Conservation (phyloP, 2,797 vertebrate genomes). For the Peromyscus attwateri region DNA sequence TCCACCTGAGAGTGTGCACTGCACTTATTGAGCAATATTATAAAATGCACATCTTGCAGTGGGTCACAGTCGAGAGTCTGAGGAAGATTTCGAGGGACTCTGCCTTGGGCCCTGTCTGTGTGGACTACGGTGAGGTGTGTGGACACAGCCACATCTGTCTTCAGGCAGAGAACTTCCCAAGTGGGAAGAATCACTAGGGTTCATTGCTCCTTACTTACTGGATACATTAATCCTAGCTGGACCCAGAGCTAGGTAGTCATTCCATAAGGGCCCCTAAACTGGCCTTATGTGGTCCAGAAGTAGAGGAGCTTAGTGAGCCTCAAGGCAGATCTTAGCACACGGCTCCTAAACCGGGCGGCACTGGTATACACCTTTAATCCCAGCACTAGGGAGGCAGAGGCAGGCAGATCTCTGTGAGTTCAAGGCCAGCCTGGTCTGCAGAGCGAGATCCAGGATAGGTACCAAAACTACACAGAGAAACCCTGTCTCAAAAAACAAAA, state of each 20-base stretch:
- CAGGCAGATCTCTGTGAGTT: too few species aligned
- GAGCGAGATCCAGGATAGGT: too few species aligned
- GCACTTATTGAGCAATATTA: fast-evolving
- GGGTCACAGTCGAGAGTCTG: neutral
- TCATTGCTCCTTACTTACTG: neutral
- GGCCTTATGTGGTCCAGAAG: too few species aligned
- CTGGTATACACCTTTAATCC: too few species aligned
- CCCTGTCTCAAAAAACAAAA: too few species aligned
- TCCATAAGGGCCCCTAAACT: neutral
- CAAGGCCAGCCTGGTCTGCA: too few species aligned
- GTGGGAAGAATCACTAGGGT: neutral
- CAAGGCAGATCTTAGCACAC: neutral
- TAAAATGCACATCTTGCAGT: fast-evolving
- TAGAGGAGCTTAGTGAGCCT: neutral
- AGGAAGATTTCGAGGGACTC: neutral
- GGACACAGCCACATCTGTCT: neutral
- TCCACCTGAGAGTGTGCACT: neutral
- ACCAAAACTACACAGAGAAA: too few species aligned
- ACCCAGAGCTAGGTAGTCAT: too few species aligned
- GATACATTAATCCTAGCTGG: neutral
- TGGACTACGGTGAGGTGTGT: neutral
- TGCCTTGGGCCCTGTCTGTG: neutral
- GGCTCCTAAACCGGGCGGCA: too few species aligned
- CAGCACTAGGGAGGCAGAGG: too few species aligned
- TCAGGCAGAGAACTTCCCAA: neutral